Conservation (phyloP, 2,797 vertebrate genomes). For the Pipistrellus pipistrellus region DNA sequence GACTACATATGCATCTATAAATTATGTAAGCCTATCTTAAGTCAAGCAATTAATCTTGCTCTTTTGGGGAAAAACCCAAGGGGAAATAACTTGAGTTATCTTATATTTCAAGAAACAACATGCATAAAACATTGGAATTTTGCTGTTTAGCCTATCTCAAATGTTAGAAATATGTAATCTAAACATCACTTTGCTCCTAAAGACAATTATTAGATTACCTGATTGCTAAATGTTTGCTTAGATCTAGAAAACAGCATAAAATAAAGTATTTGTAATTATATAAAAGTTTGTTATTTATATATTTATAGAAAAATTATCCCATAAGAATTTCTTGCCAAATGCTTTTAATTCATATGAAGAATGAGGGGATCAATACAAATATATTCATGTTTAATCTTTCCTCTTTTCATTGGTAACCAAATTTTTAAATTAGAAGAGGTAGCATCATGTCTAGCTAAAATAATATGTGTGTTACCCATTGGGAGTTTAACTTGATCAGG, state of each 20-base stretch:
- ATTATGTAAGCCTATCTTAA: slow-evolving; percentile 73
- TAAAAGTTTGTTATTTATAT: slow-evolving; percentile 25
- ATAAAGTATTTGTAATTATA: neutral
- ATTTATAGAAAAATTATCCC: neutral
- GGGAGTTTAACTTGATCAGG: neutral
- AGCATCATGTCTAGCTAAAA: neutral
- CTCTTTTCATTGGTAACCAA: slow-evolving; percentile 12
- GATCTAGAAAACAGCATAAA: neutral
- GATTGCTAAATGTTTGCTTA: slow-evolving; percentile 21
- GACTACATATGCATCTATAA: slow-evolving; percentile 55
- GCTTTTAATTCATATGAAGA: slow-evolving; percentile 46
- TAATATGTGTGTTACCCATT: neutral
- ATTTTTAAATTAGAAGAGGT: neutral
- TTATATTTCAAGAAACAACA: slow-evolving; percentile 71
- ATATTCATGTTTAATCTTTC: neutral
- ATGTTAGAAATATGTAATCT: slow-evolving; percentile 14
- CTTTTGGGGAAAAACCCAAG: slow-evolving; percentile 53
- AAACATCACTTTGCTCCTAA: slow-evolving; percentile 21
- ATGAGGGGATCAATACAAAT: neutral
- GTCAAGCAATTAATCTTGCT: slow-evolving; percentile 70
- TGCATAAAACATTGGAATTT: slow-evolving; percentile 56
- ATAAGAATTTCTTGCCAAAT: neutral
- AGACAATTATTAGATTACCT: slow-evolving; percentile 29
- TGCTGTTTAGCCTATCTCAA: neutral
- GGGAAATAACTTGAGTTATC: slow-evolving; percentile 58